Base-by-base conservation (phyloP, 2,113 vertebrate genomes). In the Xiphias gladius region DNA sequence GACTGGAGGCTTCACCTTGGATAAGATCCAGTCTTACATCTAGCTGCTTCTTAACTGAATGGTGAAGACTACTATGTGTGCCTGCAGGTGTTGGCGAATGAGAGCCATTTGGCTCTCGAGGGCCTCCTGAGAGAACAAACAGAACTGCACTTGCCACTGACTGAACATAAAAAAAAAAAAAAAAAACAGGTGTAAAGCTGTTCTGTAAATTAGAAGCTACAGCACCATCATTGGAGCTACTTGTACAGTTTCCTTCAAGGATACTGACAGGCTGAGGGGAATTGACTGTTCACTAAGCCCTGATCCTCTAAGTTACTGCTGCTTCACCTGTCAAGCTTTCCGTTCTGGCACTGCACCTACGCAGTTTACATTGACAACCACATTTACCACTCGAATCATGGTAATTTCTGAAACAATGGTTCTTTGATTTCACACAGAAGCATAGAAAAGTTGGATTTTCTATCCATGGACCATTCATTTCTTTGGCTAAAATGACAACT, bases 21-120 rank as follows among this genome's bases (percentile, higher is more conserved):
- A 79, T 69, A 35, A 55, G 35, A 65, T 68, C 74, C 52, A 58
- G 62, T 20, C 48, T 72, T 80, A 10, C 79, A 69, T 70, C 77
- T 66, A 79, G 63, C 75, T 78, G 52, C 7, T 64, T 76, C 43
- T 80, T 90, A 89, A 80, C 69, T 86, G 67, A 89, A 79, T 32
- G 50, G 72, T 41, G 65, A 80, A 52, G 76, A 48, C 64, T 58
- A 26, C 48, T 32, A 43, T 7, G 52, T 24, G 14, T 69, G 70
- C 71, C 70, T 72, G 62, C 76, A 69, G 65, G 76, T 55, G 24
- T 64, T 73, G 30, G 37, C 0, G 11, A 22, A 64, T 62, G 54
- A 37, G 58, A 65, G 46, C 17, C 35, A 13, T 70, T 72, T 80
- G 37, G 66, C 52, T 82, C 52, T 70, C 20, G 22, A 6, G 37